Evolutionary conservation across 2,797 vertebrate genomes (phyloP), one percentile per base, ranked within the genome.

Genomic region (Lemur catta): DNA sequence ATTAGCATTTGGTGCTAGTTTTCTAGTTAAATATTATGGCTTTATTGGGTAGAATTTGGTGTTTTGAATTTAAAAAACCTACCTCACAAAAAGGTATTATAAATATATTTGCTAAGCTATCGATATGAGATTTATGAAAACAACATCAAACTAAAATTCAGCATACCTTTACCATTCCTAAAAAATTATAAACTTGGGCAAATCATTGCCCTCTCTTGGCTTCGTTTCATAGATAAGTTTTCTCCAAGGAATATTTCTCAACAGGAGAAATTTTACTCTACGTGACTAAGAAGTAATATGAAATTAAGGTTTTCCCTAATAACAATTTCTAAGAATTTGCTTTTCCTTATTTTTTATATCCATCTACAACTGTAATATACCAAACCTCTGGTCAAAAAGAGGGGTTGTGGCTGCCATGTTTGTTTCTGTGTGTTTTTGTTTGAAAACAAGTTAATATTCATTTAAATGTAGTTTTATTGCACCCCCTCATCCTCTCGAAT

Each of bases 11-110:
- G 8, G 26, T 86, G 69, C 85, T 86, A 91, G 11, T 78, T 61
- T 92, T 87, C 81, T 81, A 84, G 22, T 93, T 71, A 89, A 94
- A 79, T 78, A 92, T 35, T 95, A 96, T 91, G 92, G 92, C 91
- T 97, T 97, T 95, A 35, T 71, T 93, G 59, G 38, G 57, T 76
- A 95, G 11, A 93, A 8, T 88, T 87, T 81, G 28, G n/a, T 41
- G 9, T 87, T 93, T 81, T 80, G n/a, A 92, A 86, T 76, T 41
- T 3, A 0, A 22, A 65, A 63, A 94, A 80, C 2, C n/a, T 89
- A 52, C 50, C 48, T 89, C 14, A 80, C 0, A 90, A 93, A 94
- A 72, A n/a, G 30, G 1, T 72, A 43, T 72, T 48, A 55, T 50
- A 89, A 89, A 69, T 48, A 75, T 48, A 63, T 20, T 9, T 86